Percentiles rank a stretch among this genome's conserved stretches.
phyloP scores from a whole-genome alignment of 1,140 invertebrate genomes.

The Danaus melanippus region DNA sequence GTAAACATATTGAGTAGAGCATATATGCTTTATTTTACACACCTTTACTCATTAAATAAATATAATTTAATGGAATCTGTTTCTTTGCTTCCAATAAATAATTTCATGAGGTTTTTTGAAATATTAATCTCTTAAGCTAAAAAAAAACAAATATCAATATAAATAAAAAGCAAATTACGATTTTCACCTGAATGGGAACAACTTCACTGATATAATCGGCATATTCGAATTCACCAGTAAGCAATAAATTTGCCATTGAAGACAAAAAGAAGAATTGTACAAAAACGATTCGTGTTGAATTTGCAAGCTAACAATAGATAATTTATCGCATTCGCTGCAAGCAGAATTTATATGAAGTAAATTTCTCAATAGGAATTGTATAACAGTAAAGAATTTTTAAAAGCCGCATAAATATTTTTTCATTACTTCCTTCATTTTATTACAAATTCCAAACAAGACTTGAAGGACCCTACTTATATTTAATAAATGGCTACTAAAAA shows the following conservation, averaged over 20 bases:
- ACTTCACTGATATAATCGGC: conserved; percentile 54
- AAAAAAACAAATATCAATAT: background rate
- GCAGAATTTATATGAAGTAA: conserved; percentile 10
- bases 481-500: conserved; percentile 20
- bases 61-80: too few relatives aligned
- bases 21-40: too few relatives aligned
- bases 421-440: too few relatives aligned
- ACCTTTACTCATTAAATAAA: too few relatives aligned
- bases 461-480: background rate
- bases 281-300: conserved; percentile 67
- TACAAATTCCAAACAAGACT: too few relatives aligned
- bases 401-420: too few relatives aligned
- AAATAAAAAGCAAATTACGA: conserved; percentile 45
- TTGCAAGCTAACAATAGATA: conserved; percentile 62
- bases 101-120: too few relatives aligned
- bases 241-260: conserved; percentile 67
- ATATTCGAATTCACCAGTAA: conserved; percentile 63
- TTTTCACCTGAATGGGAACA: conserved; percentile 39
- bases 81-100: too few relatives aligned
- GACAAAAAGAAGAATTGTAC: conserved; percentile 67
- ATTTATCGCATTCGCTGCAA: conserved; percentile 61
- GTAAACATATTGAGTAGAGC: too few relatives aligned
- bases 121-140: too few relatives aligned
- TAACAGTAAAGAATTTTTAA: too few relatives aligned
- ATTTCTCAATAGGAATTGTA: too few relatives aligned